Evolutionary conservation across 2,113 vertebrate species (phyloP), one percentile per base, ranked within the genome.

Genomic region (Abramis brama): DNA sequence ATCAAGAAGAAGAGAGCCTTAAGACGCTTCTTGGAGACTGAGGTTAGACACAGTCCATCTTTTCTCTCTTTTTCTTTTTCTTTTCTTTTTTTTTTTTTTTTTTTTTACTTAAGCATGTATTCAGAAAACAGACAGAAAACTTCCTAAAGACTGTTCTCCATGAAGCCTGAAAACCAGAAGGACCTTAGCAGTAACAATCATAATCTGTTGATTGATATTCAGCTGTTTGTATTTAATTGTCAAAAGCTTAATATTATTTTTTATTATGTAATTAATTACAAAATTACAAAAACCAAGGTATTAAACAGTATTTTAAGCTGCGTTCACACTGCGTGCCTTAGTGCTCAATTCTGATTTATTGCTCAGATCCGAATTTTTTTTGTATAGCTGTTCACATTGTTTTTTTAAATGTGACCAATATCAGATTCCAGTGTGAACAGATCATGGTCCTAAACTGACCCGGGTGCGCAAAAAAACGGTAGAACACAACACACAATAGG

Each of bases 1-100:
- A 99, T 99, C 88, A 99, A 97, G 91, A 99, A 99, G 95, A 99
- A 99, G 92, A 95, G 98, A 91, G 97, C 98, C 0, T 92, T 99
- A 47, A 91, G 98, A 7, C 95, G 98, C 36, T 99, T 99, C 92
- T 92, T 99, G 88, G 98, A 99, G 91, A 99, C 98, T 13, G 98
- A 99, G 97, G 98, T 99, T 86, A 95, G 91, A 47, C 17, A 66
- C 3, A 15, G 39, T 55, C 15, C 52, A 13, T 45, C 11, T 30
- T 57, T 3, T 64, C n/a, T 45, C 27, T 3, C 39, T 5, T 1
- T 47, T 2, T 4, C 1, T 55, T 23, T 27, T 19, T 36, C 7
- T 23, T 70, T 52, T 23, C 4, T 21, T 23, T 45, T 43, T 50
- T 9, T 19, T 36, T 13, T 23, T 70, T 52, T 23, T 9, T 21